phyloP scores from a whole-genome alignment of 2,888 invertebrate species.

The Drosophila melanosoma region DNA sequence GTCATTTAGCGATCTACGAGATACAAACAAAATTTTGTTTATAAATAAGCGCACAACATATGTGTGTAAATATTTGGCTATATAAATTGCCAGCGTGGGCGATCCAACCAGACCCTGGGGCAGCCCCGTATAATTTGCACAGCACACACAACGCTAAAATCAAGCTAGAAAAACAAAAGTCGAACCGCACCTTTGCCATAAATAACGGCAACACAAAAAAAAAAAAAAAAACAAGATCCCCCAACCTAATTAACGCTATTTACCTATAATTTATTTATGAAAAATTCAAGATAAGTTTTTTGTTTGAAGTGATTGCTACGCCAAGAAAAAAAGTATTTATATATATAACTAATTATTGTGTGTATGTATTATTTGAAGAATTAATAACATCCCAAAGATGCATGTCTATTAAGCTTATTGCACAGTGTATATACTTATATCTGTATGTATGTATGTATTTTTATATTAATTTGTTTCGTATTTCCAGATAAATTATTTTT shows the following conservation, averaged over 20 bases:
- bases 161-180: conserved; percentile 10
- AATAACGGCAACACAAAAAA: conserved; percentile 31
- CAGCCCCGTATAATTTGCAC: conserved; percentile 38
- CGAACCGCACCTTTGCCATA: conserved; percentile 48
- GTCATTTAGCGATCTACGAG: conserved; percentile 49
- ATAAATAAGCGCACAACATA: conserved; percentile 52
- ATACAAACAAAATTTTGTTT: conserved; percentile 51
- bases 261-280: conserved; percentile 17
- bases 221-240: conserved; percentile 27
- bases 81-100: conserved; percentile 52
- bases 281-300: conserved; percentile 9
- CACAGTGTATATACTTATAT: too few species aligned
- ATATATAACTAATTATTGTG: not conserved
- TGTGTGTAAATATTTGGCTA: conserved; percentile 37
- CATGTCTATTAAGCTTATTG: not conserved
- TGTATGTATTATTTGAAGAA: not conserved
- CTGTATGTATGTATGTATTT: too few species aligned
- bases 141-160: conserved; percentile 8
- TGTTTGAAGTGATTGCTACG: not conserved
- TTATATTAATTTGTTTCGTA: not conserved
- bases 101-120: conserved; percentile 42
- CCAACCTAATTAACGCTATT: conserved; percentile 58
- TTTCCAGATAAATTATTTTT: not conserved
- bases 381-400: not conserved
- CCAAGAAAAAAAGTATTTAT: not conserved